Base-by-base conservation (phyloP, 2,888 invertebrate species). In the Ectemnius cavifrons region DNA sequence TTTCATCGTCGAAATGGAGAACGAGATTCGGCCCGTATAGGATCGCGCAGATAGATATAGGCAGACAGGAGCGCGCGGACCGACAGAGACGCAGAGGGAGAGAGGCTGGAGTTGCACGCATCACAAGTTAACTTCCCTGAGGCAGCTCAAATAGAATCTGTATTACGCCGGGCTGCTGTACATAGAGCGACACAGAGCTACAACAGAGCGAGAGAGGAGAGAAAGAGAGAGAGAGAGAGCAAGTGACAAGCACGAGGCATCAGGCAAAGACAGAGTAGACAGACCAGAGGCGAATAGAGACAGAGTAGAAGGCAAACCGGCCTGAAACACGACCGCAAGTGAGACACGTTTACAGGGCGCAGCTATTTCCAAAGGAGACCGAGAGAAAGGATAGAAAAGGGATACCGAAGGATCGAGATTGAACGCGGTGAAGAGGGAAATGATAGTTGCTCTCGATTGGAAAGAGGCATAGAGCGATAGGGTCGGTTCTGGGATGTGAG, bases 81-180 rank as follows among this genome's bases (percentile, higher is more conserved):
- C 5, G 52, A 52, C 52, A 52, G 37, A 37, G 37, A 37, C 37
- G 37, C 37, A 37, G 37, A 8, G 37, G 37, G 37, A 37, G 37
- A 37, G 37, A 11, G 37, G 37, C 37, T 11, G 37, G 79, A 69
- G 79, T 78, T 86, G 80, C 85, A 86, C 86, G 87, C 84, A 88
- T 87, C 87, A 86, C 88, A 86, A 89, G 88, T 90, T 89, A 89
- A 90, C 89, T 88, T 89, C 89, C 90, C 90, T 85, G 86, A 89
- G 90, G 90, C 90, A 86, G 85, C 87, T 89, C 90, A 89, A 90
- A 90, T 86, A 89, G 87, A 89, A 89, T 89, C 88, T 87, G 87
- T 85, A 89, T 89, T 89, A 89, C 86, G 88, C 83, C 85, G 85
- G 85, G 84, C 37, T 37, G 83, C 80, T 80, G 85, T 86, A 87